Evolutionary conservation across 2,797 vertebrate genomes (phyloP).

Genomic region (Arnoldichthys spilopterus): DNA sequence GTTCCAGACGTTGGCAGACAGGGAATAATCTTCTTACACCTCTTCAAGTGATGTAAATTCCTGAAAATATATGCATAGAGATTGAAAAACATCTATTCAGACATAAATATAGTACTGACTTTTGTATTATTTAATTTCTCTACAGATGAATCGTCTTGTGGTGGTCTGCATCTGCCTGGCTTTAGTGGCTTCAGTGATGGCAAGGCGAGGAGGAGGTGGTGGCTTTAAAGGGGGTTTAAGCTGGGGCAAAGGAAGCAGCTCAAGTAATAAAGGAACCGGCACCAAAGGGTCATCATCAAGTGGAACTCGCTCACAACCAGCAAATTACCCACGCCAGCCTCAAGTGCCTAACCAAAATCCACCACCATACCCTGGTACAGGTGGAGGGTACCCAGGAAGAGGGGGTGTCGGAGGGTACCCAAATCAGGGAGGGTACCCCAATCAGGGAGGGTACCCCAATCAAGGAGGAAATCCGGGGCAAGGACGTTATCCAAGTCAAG

Average conservation of each 20-base stretch:
- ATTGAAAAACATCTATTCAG: no score
- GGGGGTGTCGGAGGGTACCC: constrained; percentile 19
- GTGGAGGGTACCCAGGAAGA: constrained; percentile 47
- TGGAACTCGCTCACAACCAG: constrained; percentile 46
- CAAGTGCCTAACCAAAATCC: constrained; percentile 58
- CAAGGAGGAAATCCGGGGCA: constrained; percentile 57
- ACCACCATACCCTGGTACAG: constrained; percentile 53
- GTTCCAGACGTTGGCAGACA: no score
- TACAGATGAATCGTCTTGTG: constrained; percentile 50
- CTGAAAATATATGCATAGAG: no score
- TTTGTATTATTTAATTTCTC: no score
- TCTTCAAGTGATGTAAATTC: no score
- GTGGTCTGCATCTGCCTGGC: constrained; percentile 46
- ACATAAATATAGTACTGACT: no score
- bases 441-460: constrained; percentile 52
- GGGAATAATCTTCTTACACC: no score
- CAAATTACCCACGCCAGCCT: constrained; percentile 59
- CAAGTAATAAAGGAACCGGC: constrained; percentile 44
- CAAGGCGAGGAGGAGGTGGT: constrained; percentile 38
- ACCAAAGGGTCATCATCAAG: constrained; percentile 43
- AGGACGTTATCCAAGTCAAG: constrained; percentile 32
- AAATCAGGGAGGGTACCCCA: not conserved
- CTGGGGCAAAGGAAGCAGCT: constrained; percentile 35
- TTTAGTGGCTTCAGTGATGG: constrained; percentile 27
- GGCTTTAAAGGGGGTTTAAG: constrained; percentile 49